Base-by-base conservation (phyloP, 2,113 vertebrate species). In the Tringa solitaria region DNA sequence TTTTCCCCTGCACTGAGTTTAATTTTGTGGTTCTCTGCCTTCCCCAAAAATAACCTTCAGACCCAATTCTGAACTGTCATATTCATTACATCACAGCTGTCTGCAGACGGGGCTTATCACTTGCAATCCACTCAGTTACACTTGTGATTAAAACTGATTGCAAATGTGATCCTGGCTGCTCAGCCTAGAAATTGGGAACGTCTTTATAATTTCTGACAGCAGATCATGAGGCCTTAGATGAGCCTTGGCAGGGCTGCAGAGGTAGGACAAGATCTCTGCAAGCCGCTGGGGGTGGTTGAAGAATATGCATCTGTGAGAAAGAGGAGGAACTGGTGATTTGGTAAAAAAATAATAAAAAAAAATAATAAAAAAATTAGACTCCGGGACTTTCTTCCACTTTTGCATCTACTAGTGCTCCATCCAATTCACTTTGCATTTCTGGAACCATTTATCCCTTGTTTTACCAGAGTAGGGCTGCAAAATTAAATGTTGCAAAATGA, bases 131-230 rank as follows among this genome's bases (percentile, higher is more conserved):
- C 54, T 92, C 93, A 46, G 93, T 96, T 97, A 93, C 91, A 93
- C 80, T 97, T 41, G 82, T 97, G 97, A 97, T 95, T 97, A 97
- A 97, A 97, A 95, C 95, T 95, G 96, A 97, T 97, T 96, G 93
- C 93, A 88, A 89, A 95, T 93, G 48, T 64, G 53, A 94, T 93
- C 90, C 94, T 84, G 95, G 54, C 92, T 87, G 93, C 93, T 95
- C 82, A 72, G 93, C 89, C 50, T 95, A 87, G 96, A 92, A 95
- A 95, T 61, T 95, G 53, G 95, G 89, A 93, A 95, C 0, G 2
- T 95, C 96, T 97, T 95, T 20, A 89, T 96, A 69, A 96, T 93
- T 96, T 93, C 75, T 89, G 95, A 96, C 96, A 95, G 94, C 84
- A 46, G 84, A 96, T 94, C 94, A 84, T 50, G 64, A 87, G 83